Conservation (phyloP, 1,140 invertebrate species). For the Hyposmocoma kahamanoa region DNA sequence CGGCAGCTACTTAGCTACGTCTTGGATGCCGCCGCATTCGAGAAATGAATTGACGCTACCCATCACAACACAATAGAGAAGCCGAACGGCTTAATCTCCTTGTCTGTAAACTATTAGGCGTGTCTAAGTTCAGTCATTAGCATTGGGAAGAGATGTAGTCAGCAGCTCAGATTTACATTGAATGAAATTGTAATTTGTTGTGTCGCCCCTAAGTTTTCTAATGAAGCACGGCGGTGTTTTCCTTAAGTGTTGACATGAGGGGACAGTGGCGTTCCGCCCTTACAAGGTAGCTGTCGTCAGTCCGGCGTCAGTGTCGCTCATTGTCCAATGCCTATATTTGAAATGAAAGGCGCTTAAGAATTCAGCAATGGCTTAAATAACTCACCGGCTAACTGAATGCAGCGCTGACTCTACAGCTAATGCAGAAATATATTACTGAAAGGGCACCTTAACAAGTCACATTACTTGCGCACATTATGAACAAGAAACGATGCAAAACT, state of each 20-base stretch:
- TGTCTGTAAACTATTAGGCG: constrained; percentile 46
- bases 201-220: constrained; percentile 31
- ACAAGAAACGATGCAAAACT: not conserved
- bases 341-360: constrained; percentile 9
- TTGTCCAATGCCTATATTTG: constrained; percentile 42
- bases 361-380: constrained; percentile 1
- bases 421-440: not conserved
- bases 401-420: not conserved
- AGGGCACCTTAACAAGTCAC: not conserved
- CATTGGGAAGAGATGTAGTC: constrained; percentile 29
- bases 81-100: constrained; percentile 47
- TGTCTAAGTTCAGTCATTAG: constrained; percentile 56
- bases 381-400: not conserved
- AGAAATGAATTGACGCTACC: constrained; percentile 33
- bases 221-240: constrained; percentile 36
- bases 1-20: constrained; percentile 27
- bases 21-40: constrained; percentile 2
- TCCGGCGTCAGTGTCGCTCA: constrained; percentile 40
- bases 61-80: constrained; percentile 35
- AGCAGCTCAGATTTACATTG: constrained; percentile 57
- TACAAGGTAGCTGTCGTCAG: constrained; percentile 34
- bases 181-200: constrained; percentile 68
- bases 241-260: constrained; percentile 48
- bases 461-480: not conserved
- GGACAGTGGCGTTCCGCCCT: constrained; percentile 30